Base-by-base conservation (phyloP, 2,113 vertebrate species). In the Candoia aspera region DNA sequence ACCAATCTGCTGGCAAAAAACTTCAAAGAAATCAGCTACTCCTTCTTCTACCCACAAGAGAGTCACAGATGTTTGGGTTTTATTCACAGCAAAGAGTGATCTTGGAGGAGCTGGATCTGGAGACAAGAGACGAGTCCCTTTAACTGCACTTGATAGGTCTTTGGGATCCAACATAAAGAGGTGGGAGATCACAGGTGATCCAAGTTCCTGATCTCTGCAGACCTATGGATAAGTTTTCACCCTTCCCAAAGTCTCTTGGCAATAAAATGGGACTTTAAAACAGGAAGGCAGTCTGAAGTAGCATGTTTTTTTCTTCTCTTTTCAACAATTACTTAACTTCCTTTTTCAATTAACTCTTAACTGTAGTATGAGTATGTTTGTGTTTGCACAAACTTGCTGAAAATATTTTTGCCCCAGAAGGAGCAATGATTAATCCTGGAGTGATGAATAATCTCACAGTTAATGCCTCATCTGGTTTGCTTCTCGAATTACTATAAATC, bases 31-130 rank as follows among this genome's bases (percentile, higher is more conserved):
- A 96, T 99, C 99, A 9, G 98, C 98, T 6, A 99, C 97, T 33
- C 99, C 99, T 29, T 99, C 98, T 96, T 99, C 99, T 0, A 98
- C 98, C 99, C 99, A 99, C 68, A 99, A 98, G 95, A 99, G 97
- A 10, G 99, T 99, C 93, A 99, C 98, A 0, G 99, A 98, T 0
- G 98, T 98, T 96, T 98, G 98, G 0, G 98, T 99, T 94, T 99
- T 97, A 93, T 99, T 99, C 90, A 99, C 98, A 1, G 98, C 98
- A 73, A 98, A 98, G 89, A 99, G 97, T 0, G 98, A 98, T 92
- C 98, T 98, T 23, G 99, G 99, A 89, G 99, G 98, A 24, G 98
- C 99, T 54, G 99, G 99, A 55, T 99, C 99, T 99, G 96, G 55
- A 90, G 6, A 42, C 91, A 92, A 92, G 83, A 93, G 85, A 92